phyloP scores from a whole-genome alignment of 1,140 invertebrate genomes.

The Trichonephila clavipes region DNA sequence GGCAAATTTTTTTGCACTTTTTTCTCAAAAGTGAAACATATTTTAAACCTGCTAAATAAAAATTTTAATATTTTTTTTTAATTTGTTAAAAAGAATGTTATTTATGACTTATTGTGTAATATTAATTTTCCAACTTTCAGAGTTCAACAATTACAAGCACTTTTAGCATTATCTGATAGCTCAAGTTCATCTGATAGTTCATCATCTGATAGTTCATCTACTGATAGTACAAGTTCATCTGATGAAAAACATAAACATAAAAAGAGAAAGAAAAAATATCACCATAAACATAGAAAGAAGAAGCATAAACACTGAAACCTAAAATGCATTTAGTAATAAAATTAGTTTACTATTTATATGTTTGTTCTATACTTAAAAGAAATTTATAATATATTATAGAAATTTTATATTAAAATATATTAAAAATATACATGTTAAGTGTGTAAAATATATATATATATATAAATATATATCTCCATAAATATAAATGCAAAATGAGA shows the following conservation, averaged over 20 bases:
- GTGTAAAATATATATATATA: no score
- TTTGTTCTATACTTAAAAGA: no score
- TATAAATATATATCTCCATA: no score
- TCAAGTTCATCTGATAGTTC: not conserved
- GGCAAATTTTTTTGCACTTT: no score
- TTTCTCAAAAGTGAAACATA: no score
- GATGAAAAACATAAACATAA: conserved; percentile 58
- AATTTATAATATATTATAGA: no score
- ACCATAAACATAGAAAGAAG: conserved; percentile 62
- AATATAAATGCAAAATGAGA: no score
- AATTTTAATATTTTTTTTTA: no score
- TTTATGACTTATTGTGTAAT: not conserved
- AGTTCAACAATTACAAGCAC: conserved; percentile 63
- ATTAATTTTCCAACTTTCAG: conserved; percentile 7
- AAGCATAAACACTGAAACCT: conserved; percentile 34
- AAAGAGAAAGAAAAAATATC: conserved; percentile 63
- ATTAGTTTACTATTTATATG: no score
- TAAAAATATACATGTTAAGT: no score
- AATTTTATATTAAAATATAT: no score
- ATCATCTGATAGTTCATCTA: not conserved
- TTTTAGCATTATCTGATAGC: conserved; percentile 57
- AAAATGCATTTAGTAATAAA: not conserved
- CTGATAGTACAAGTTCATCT: conserved; percentile 17
- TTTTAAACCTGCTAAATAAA: no score
- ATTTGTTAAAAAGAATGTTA: not conserved